Conservation (phyloP, 2,113 vertebrate species). For the Sturnira hondurensis region DNA sequence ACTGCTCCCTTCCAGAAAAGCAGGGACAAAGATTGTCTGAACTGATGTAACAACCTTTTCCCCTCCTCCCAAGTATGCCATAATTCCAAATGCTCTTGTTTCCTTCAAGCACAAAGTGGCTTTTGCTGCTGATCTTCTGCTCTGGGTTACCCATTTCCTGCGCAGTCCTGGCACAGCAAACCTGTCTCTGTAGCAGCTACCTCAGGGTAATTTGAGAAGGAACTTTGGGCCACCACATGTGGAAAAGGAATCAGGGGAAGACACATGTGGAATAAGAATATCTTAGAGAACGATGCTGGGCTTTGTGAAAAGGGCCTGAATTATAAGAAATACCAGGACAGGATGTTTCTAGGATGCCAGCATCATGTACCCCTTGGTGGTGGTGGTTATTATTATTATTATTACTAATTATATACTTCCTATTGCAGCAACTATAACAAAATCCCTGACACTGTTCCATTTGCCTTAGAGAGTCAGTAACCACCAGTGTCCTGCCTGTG, state of each 20-base stretch:
- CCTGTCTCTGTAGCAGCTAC: conserved; percentile 59
- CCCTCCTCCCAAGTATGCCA: conserved; percentile 52
- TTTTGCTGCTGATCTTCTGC: conserved; percentile 65
- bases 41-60: conserved; percentile 45
- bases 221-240: conserved; percentile 70
- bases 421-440: background rate
- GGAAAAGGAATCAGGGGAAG: conserved; percentile 72
- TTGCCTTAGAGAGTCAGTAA: background rate
- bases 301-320: conserved; percentile 41
- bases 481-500: background rate
- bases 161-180: conserved; percentile 69
- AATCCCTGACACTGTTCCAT: conserved; percentile 31
- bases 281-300: conserved; percentile 55
- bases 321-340: conserved; percentile 26
- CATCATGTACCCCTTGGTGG: conserved; percentile 46
- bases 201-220: conserved; percentile 74
- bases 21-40: conserved; percentile 66
- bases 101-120: conserved; percentile 64
- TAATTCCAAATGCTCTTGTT: conserved; percentile 65
- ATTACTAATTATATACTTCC: conserved; percentile 14
- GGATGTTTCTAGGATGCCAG: conserved; percentile 55
- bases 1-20: conserved; percentile 57
- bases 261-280: conserved; percentile 74
- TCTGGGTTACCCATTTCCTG: conserved; percentile 76
- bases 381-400: background rate